phyloP scores from a whole-genome alignment of 2,888 invertebrate genomes.

The Caenorhabditis doughertyi region DNA sequence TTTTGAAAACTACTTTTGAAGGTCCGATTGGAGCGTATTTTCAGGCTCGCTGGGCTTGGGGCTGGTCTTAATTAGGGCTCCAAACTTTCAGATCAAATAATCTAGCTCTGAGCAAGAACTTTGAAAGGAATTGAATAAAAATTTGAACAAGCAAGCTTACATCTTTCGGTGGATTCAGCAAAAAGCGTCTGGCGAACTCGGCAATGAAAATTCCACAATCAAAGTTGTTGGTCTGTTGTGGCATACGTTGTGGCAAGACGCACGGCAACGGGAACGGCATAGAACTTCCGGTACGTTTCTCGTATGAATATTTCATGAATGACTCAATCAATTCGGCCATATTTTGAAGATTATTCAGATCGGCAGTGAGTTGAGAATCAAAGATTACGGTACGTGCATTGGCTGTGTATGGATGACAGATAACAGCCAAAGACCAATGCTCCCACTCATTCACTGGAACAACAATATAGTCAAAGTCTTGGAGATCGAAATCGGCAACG shows the following conservation, averaged over 20 bases:
- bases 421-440: conserved; percentile 78
- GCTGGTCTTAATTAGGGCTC: too few relatives aligned
- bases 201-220: conserved; percentile 79
- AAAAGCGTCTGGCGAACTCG: conserved; percentile 77
- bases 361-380: conserved; percentile 75
- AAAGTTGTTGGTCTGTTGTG: conserved; percentile 73
- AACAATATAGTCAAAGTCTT: conserved; percentile 78
- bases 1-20: too few relatives aligned
- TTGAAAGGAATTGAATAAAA: neutral
- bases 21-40: too few relatives aligned
- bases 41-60: too few relatives aligned
- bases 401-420: conserved; percentile 75
- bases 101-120: neutral
- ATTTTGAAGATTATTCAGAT: conserved; percentile 71
- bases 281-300: conserved; percentile 54
- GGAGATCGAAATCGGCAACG: conserved; percentile 77
- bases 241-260: conserved; percentile 62
- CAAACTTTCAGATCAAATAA: too few relatives aligned
- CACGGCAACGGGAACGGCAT: conserved; percentile 47
- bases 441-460: conserved; percentile 80
- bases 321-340: conserved; percentile 69
- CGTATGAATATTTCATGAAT: conserved; percentile 73
- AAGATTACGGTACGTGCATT: conserved; percentile 71
- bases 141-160: conserved; percentile 47
- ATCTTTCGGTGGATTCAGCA: conserved; percentile 75